phyloP scores from a whole-genome alignment of 2,797 vertebrate species.

The Coluber constrictor region DNA sequence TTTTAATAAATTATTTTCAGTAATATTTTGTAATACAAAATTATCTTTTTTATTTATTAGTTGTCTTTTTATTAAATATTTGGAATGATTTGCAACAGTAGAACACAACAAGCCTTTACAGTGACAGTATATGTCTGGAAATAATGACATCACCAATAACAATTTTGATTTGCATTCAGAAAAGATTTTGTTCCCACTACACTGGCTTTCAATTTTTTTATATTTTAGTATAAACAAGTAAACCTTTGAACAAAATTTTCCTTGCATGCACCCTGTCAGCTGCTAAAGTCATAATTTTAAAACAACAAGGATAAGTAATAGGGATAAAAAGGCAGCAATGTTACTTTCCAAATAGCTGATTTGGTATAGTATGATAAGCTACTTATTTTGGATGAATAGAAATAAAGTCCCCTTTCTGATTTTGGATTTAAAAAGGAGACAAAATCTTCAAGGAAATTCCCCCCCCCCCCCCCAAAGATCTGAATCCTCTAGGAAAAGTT shows the following conservation, averaged over 20 bases:
- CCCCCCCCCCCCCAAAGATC: background rate
- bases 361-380: background rate
- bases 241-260: background rate
- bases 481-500: background rate
- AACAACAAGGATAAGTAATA: background rate
- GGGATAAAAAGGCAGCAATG: background rate
- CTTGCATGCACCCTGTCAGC: background rate
- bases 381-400: background rate
- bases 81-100: background rate
- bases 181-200: background rate
- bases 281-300: background rate
- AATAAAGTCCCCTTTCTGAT: background rate
- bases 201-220: background rate
- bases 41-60: background rate
- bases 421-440: background rate
- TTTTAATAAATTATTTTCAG: constrained; percentile 33
- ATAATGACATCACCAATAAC: background rate
- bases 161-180: background rate
- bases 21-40: constrained; percentile 26
- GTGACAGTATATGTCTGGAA: background rate
- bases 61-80: background rate
- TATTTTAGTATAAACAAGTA: background rate
- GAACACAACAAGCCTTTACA: background rate
- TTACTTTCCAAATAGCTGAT: background rate
- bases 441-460: background rate